A percentile compares a stretch with the other conserved stretches of the same genome.
Conservation (phyloP, 2,797 vertebrate species). For the Sardinella longiceps region DNA sequence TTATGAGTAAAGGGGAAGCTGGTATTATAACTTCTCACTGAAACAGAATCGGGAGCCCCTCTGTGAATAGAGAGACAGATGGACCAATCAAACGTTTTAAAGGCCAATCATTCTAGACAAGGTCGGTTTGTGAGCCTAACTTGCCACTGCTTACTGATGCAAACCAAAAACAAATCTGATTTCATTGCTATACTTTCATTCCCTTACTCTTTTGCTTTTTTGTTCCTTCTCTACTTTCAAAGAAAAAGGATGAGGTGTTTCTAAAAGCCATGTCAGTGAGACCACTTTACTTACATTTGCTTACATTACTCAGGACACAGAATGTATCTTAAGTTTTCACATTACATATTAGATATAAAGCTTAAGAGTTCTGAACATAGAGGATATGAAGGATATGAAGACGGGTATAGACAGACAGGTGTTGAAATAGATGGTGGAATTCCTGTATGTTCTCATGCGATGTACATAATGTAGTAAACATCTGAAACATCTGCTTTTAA, state of each 20-base stretch:
- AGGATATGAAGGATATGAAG: background rate
- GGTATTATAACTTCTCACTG: background rate
- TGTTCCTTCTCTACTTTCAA: too few species aligned
- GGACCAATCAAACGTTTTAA: background rate
- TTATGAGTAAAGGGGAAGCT: background rate
- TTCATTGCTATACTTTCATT: background rate
- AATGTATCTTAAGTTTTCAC: background rate
- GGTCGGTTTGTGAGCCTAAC: background rate
- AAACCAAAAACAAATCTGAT: background rate
- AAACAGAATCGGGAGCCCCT: background rate
- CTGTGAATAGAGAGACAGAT: background rate
- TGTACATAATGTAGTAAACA: background rate
- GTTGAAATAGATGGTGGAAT: background rate
- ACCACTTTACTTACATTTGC: background rate
- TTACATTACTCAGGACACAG: too few species aligned
- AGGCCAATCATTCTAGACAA: background rate
- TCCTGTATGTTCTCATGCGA: background rate
- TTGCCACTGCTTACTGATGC: background rate
- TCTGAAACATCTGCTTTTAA: background rate
- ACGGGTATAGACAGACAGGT: background rate
- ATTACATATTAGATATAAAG: background rate
- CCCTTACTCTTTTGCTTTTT: background rate
- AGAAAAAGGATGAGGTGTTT: background rate
- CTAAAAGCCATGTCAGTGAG: too few species aligned
- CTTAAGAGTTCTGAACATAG: background rate